A percentile compares a stretch with the other conserved stretches of the same genome.
phyloP scores from a whole-genome alignment of 2,113 vertebrate species.

The Poeciliopsis turrubarensis region DNA sequence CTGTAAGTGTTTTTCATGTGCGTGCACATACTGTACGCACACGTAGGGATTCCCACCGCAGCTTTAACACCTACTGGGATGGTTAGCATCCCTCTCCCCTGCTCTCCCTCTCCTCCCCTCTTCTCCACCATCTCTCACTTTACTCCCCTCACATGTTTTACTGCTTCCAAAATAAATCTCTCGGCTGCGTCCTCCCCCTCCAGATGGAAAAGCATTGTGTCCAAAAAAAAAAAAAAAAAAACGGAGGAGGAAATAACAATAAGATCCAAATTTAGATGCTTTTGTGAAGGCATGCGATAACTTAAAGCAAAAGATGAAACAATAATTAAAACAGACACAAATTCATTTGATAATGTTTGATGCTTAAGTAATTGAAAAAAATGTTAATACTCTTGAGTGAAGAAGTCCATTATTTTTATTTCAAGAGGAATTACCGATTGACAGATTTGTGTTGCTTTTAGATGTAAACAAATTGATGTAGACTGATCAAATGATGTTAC shows the following conservation, averaged over 20 bases:
- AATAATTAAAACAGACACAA: background rate
- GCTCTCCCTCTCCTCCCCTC: constrained; percentile 12
- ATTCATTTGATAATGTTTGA: too few relatives aligned
- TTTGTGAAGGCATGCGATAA: background rate
- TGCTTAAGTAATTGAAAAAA: too few relatives aligned
- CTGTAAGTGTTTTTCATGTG: constrained; percentile 36
- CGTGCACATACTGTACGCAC: constrained; percentile 44
- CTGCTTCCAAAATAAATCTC: constrained; percentile 16
- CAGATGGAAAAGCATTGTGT: constrained; percentile 15
- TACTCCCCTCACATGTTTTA: constrained; percentile 19
- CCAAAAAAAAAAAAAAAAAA: too few relatives aligned
- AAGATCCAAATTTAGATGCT: background rate
- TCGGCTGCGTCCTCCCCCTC: constrained; percentile 31
- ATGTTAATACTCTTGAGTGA: background rate
- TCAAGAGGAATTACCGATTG: background rate
- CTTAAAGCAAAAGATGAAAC: background rate
- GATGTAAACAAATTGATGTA: background rate
- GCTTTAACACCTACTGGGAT: constrained; percentile 50
- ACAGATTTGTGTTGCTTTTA: background rate
- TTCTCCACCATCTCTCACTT: constrained; percentile 18
- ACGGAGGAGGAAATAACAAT: constrained; percentile 13
- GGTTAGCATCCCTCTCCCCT: constrained; percentile 59
- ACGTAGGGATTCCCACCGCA: constrained; percentile 58
- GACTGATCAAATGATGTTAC: background rate
- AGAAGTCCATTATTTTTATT: background rate